A percentile compares a stretch with the other conserved stretches of the same genome.
Conservation (phyloP, 2,113 vertebrate species). For the Perca fluviatilis region DNA sequence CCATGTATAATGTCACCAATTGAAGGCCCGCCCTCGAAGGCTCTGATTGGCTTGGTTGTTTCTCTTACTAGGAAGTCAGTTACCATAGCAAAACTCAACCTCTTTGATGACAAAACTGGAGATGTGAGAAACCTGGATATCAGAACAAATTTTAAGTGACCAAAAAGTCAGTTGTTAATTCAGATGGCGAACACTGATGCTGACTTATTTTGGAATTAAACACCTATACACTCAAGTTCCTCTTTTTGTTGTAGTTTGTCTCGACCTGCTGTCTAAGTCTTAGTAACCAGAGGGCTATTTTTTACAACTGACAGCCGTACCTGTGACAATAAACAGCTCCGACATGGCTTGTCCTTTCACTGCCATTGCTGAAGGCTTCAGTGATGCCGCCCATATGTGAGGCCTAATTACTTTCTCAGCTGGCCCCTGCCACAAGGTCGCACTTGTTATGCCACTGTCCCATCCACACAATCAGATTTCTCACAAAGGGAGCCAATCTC, state of each 20-base stretch:
- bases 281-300: background rate
- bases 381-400: slow-evolving; percentile 67
- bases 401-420: slow-evolving; percentile 78
- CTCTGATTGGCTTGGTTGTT: no score
- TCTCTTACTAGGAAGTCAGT: no score
- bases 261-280: slow-evolving; percentile 13
- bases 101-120: no score
- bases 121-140: background rate
- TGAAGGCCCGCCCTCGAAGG: no score
- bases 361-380: slow-evolving; percentile 31
- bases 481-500: slow-evolving; percentile 83
- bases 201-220: background rate
- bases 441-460: slow-evolving; percentile 76
- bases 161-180: no score
- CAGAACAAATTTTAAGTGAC: background rate
- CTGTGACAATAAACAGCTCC: slow-evolving; percentile 56
- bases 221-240: background rate
- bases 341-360: slow-evolving; percentile 41
- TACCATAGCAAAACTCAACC: no score
- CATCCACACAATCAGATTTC: slow-evolving; percentile 78
- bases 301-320: slow-evolving; percentile 29
- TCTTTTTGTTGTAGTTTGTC: slow-evolving; percentile 18
- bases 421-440: slow-evolving; percentile 77
- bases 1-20: no score
- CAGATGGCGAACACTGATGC: background rate